These are phyloP conservation scores for Megaceryle torquata DNA, from an alignment of 2,113 vertebrate genomes.

Conservation along the genomic window DNA sequence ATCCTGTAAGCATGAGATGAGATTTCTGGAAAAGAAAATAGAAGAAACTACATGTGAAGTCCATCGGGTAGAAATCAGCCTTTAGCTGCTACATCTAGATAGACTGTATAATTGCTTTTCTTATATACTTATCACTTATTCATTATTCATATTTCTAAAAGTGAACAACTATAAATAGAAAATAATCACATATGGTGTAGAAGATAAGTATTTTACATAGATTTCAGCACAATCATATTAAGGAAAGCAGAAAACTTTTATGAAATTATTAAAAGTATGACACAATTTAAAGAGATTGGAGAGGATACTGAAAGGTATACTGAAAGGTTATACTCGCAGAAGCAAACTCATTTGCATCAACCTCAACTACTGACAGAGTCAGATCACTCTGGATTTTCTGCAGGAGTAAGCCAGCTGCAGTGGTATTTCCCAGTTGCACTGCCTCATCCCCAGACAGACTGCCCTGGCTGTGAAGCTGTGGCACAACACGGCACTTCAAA, in stretches of 20 bases:
- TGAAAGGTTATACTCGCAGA: no score
- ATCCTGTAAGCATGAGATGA: background rate
- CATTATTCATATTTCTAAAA: background rate
- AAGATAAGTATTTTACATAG: background rate
- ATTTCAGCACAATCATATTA: background rate
- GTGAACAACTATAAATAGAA: background rate
- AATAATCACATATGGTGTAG: background rate
- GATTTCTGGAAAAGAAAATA: background rate
- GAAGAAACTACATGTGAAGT: background rate
- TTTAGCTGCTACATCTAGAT: background rate
- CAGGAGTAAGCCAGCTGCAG: background rate
- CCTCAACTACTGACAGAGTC: background rate
- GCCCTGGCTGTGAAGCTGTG: background rate
- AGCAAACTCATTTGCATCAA: background rate
- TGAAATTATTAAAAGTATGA: background rate
- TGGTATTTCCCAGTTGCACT: background rate
- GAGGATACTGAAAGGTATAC: background rate
- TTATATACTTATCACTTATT: background rate
- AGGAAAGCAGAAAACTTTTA: background rate
- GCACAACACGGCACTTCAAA: accelerated
- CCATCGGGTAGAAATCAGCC: background rate
- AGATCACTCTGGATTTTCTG: background rate
- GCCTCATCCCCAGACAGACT: background rate
- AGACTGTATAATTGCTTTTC: background rate
- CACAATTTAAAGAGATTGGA: background rate